phyloP scores from a whole-genome alignment of 2,888 invertebrate genomes.

The Heliconius ismenius region DNA sequence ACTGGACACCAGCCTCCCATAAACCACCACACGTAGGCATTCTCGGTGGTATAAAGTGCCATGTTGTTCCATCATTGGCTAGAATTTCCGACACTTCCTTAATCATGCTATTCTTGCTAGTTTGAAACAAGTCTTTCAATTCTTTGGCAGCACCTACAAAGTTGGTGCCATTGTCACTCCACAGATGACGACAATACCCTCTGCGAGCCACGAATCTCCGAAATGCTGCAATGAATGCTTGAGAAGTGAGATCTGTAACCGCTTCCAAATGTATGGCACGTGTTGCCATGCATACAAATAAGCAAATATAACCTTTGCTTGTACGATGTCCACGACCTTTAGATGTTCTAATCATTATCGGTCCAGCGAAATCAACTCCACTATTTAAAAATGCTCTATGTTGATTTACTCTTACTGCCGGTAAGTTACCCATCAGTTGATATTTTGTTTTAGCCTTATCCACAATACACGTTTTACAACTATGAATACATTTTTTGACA shows the following conservation, averaged over 20 bases:
- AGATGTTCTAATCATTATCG: not conserved
- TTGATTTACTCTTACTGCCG: not conserved
- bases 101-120: not conserved
- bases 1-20: not conserved
- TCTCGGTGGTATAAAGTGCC: not conserved
- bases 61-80: not conserved
- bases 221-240: not conserved
- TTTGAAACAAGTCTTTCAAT: too few species aligned
- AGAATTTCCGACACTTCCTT: not conserved
- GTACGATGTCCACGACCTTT: not conserved
- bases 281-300: constrained; percentile 2
- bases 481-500: too few species aligned
- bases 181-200: not conserved
- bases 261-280: not conserved
- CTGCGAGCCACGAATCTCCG: not conserved
- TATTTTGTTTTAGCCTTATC: not conserved
- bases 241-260: not conserved
- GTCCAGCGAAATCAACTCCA: not conserved
- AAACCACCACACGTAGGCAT: not conserved
- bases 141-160: not conserved
- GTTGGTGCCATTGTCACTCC: not conserved
- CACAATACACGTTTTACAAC: too few species aligned
- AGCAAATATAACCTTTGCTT: not conserved
- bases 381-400: not conserved
- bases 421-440: not conserved